Evolutionary conservation across 2,888 invertebrate genomes (phyloP).

Genomic region (Xestia c-nigrum): DNA sequence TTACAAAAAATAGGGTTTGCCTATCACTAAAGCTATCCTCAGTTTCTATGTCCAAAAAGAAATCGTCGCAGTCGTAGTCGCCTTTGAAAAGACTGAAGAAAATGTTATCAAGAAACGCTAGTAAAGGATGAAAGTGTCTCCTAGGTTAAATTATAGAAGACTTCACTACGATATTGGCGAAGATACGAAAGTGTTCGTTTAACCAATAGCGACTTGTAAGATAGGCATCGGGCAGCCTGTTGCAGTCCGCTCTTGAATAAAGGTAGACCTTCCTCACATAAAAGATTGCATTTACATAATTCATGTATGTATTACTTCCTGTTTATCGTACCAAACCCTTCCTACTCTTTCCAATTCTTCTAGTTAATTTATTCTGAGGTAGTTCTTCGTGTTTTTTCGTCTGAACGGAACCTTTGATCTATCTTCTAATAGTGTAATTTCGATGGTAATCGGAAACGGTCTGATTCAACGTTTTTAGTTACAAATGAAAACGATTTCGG

Average conservation of each 20-base stretch:
- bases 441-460: constrained; percentile 61
- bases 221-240: constrained; percentile 44
- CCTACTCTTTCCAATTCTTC: constrained; percentile 31
- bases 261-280: constrained; percentile 26
- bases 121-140: constrained; percentile 35
- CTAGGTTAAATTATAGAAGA: constrained; percentile 35
- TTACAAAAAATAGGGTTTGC: constrained; percentile 19
- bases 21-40: constrained; percentile 29
- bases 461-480: constrained; percentile 58
- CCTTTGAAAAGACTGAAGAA: constrained; percentile 36
- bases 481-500: constrained; percentile 45
- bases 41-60: constrained; percentile 17
- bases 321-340: constrained; percentile 40
- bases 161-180: constrained; percentile 27
- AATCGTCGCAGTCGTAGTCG: constrained; percentile 1
- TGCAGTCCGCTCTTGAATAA: constrained; percentile 35
- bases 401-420: constrained; percentile 57
- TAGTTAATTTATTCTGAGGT: constrained; percentile 50
- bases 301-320: constrained; percentile 38
- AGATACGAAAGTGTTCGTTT: constrained; percentile 38
- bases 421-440: constrained; percentile 60
- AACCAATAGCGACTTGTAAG: constrained; percentile 51
- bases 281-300: constrained; percentile 53
- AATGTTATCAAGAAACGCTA: constrained; percentile 30
- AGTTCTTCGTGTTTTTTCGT: constrained; percentile 43